Conservation (phyloP, 1,140 invertebrate genomes). For the Drosophila kepulauana region DNA sequence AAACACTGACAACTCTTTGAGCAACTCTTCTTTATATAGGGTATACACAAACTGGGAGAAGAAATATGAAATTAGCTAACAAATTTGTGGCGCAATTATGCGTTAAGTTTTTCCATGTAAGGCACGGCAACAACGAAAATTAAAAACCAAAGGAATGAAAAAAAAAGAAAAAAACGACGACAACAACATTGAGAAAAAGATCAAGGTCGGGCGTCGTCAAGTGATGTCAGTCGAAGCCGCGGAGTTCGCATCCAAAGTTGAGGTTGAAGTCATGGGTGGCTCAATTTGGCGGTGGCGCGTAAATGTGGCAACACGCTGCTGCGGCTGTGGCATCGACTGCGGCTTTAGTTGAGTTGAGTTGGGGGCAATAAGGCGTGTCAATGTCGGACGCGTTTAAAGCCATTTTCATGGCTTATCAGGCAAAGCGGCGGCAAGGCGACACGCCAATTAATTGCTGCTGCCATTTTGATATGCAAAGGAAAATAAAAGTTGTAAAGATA, state of each 20-base stretch:
- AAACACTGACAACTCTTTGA: background rate
- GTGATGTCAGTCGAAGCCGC: conserved; percentile 63
- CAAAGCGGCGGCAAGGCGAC: conserved; percentile 43
- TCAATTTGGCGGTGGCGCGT: conserved; percentile 60
- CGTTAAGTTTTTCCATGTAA: conserved; percentile 55
- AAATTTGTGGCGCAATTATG: conserved; percentile 81
- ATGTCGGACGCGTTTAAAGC: conserved; percentile 68
- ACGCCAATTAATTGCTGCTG: conserved; percentile 80
- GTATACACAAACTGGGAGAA: conserved; percentile 24
- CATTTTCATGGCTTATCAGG: conserved; percentile 74
- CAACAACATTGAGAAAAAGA: conserved; percentile 51
- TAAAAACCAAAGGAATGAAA: no score
- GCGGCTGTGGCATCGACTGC: background rate
- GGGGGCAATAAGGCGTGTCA: conserved; percentile 65
- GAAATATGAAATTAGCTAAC: conserved; percentile 66
- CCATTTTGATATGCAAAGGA: conserved; percentile 78
- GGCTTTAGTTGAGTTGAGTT: background rate
- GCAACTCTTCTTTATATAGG: background rate
- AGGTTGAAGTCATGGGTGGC: conserved; percentile 69
- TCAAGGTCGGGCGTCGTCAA: conserved; percentile 58
- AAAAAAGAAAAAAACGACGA: conserved; percentile 3
- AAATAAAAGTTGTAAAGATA: conserved; percentile 17
- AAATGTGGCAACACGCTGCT: conserved; percentile 73
- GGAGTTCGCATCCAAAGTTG: conserved; percentile 3
- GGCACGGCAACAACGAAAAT: background rate